These are phyloP conservation scores for Acronicta psi DNA, from an alignment of 2,888 invertebrate species.

Conservation along the genomic window DNA sequence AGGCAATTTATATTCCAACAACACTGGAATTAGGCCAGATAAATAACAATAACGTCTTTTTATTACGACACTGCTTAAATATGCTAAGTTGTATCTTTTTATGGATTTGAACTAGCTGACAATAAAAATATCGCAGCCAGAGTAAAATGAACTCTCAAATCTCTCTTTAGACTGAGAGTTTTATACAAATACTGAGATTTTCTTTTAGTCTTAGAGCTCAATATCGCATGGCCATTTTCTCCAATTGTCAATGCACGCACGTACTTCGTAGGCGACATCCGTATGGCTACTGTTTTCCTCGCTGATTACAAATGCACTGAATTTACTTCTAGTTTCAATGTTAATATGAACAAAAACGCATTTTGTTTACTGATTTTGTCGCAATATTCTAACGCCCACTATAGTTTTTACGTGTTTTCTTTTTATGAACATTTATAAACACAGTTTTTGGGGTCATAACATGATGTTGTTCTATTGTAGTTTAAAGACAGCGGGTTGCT, in stretches of 20 bases:
- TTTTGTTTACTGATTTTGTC: constrained; percentile 56
- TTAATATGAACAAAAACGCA: constrained; percentile 59
- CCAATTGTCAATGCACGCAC: constrained; percentile 77
- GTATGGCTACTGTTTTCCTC: constrained; percentile 81
- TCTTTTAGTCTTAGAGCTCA: constrained; percentile 56
- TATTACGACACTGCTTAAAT: constrained; percentile 59
- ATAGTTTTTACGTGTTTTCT: constrained; percentile 37
- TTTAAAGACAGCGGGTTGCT: constrained; percentile 27
- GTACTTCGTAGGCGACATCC: constrained; percentile 79
- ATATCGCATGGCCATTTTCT: constrained; percentile 59
- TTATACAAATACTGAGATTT: constrained; percentile 27
- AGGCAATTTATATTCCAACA: constrained; percentile 49
- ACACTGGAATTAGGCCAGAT: constrained; percentile 49
- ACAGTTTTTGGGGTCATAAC: constrained; percentile 26
- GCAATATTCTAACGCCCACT: constrained; percentile 52
- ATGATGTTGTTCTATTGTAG: constrained; percentile 36
- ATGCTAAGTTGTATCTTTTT: constrained; percentile 72
- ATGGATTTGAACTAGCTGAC: constrained; percentile 69
- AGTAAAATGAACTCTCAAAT: constrained; percentile 53
- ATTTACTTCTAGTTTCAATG: constrained; percentile 66
- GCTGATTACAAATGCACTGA: constrained; percentile 79
- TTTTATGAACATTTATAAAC: constrained; percentile 29
- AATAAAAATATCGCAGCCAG: constrained; percentile 69
- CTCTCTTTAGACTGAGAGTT: constrained; percentile 20
- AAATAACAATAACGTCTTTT: constrained; percentile 52